Base-by-base conservation (phyloP, 2,888 invertebrate genomes). In the Eupeodes latifasciatus region DNA sequence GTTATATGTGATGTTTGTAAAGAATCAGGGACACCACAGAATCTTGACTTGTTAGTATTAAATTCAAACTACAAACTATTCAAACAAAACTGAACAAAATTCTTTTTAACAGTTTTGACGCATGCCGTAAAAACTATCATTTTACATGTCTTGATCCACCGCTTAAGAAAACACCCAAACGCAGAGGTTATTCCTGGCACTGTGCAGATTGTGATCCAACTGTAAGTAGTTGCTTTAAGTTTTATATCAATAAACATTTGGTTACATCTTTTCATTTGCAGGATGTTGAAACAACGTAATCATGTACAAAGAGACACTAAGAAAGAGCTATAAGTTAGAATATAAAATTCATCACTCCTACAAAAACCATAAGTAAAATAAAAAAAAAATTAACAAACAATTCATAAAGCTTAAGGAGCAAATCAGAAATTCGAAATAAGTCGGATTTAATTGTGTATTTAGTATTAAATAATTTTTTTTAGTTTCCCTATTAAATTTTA, bases 151-250 rank as follows among this genome's bases (percentile, higher is more conserved):
- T 99, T 91, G 97, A 98, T 93, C 99, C 99, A n/a, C n/a, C n/a
- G n/a, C n/a, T n/a, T n/a, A n/a, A n/a, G n/a, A n/a, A n/a, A n/a
- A n/a, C n/a, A n/a, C n/a, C n/a, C n/a, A n/a, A n/a, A n/a, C n/a
- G n/a, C n/a, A n/a, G n/a, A n/a, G n/a, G n/a, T n/a, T n/a, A n/a
- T n/a, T n/a, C n/a, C n/a, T n/a, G n/a, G n/a, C n/a, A n/a, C n/a
- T n/a, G n/a, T n/a, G n/a, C n/a, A 72, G 98, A 98, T 93, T 98
- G 98, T 95, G 98, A 98, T 94, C 97, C 97, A 84, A 97, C 97
- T 91, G 98, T 97, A 93, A 95, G 95, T 95, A 62, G 19, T 19
- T 19, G 0, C 47, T 16, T 19, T 53, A 2, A 12, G 12, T 40
- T 19, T 19, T 19, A 5, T 4, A 59, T 12, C 14, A 6, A 34